Evolutionary conservation across 2,888 invertebrate genomes (phyloP).

Genomic region (Alentia gelatinosa): DNA sequence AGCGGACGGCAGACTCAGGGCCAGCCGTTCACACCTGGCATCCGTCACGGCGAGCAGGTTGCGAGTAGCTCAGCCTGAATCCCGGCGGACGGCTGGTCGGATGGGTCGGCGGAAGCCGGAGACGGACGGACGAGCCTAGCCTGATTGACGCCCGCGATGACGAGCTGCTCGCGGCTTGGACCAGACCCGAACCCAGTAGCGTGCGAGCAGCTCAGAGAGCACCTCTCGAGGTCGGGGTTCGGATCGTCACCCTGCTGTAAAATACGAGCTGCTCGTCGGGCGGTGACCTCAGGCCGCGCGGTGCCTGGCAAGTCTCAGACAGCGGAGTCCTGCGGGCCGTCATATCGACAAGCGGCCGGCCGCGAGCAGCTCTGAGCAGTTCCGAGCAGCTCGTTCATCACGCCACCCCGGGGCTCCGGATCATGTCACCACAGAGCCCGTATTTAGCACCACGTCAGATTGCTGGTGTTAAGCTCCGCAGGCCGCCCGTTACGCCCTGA

Average conservation of each 20-base stretch:
- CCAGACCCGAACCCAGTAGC: background rate
- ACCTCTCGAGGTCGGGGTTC: background rate
- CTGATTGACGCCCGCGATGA: background rate
- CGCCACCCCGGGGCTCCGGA: background rate
- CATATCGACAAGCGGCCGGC: slow-evolving; percentile 7
- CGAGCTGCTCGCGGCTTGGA: background rate
- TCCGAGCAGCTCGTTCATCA: slow-evolving; percentile 12
- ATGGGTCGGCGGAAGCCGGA: background rate
- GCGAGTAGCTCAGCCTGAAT: background rate
- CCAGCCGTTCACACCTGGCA: background rate
- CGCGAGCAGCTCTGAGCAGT: background rate
- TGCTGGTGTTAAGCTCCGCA: background rate
- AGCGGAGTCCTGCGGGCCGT: background rate
- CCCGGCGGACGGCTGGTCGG: too few species aligned
- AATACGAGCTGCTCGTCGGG: background rate
- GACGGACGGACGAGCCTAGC: background rate
- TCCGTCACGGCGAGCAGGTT: background rate
- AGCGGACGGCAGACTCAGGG: too few species aligned
- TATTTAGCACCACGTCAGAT: background rate
- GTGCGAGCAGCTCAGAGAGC: background rate
- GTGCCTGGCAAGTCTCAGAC: background rate
- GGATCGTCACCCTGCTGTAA: background rate
- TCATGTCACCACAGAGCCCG: background rate
- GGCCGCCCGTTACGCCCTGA: background rate
- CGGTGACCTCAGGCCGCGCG: background rate